phyloP scores from a whole-genome alignment of 2,888 invertebrate species.

The Limnephilus auricula region DNA sequence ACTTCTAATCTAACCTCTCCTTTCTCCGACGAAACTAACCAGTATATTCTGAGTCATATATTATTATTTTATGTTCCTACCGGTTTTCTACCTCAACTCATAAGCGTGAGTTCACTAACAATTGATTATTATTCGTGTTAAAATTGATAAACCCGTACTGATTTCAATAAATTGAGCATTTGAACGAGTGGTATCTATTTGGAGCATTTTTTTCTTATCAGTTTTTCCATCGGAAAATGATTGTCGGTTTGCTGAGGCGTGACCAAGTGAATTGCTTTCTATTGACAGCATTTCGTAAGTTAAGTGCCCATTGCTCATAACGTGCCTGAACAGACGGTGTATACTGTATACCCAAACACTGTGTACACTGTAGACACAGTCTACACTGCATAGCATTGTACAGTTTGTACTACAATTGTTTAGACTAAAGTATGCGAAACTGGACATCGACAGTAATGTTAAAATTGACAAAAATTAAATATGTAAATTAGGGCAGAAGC shows the following conservation, averaged over 20 bases:
- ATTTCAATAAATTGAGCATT: not conserved
- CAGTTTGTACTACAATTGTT: not conserved
- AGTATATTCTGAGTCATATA: not conserved
- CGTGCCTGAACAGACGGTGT: not conserved
- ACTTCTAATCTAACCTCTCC: not conserved
- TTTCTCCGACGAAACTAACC: not conserved
- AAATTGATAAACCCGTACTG: not conserved
- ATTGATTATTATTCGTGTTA: not conserved
- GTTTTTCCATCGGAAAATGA: not conserved
- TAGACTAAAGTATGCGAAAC: not conserved
- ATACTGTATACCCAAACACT: not conserved
- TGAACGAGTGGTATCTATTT: not conserved
- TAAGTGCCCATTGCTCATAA: not conserved
- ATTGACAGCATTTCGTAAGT: conserved; percentile 27
- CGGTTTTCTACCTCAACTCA: not conserved
- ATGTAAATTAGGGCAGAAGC: too few relatives aligned
- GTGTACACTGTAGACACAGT: not conserved
- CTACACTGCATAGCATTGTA: too few relatives aligned
- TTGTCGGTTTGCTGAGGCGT: conserved; percentile 4
- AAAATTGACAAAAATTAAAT: not conserved
- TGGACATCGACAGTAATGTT: not conserved
- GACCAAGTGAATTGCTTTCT: conserved; percentile 10
- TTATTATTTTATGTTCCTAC: not conserved
- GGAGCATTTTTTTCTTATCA: not conserved
- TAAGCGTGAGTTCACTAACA: not conserved